phyloP scores from a whole-genome alignment of 2,888 invertebrate species.

The Aelia acuminata region DNA sequence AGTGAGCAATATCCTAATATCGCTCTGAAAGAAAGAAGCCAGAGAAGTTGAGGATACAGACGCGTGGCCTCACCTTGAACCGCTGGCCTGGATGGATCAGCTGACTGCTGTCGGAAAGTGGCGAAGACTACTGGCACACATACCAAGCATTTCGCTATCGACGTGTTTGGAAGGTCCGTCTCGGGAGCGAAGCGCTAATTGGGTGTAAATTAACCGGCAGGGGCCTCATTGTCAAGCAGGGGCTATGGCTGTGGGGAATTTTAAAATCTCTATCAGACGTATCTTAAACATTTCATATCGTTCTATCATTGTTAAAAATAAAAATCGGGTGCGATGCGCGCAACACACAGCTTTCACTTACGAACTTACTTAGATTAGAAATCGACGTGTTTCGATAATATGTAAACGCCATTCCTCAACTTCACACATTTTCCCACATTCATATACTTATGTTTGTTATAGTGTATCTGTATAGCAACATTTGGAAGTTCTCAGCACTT shows the following conservation, averaged over 20 bases:
- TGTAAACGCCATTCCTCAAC: no score
- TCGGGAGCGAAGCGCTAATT: not conserved
- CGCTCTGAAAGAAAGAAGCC: no score
- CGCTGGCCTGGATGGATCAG: not conserved
- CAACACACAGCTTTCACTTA: no score
- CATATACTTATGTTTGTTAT: no score
- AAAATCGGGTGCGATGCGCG: no score
- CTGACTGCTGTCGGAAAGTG: not conserved
- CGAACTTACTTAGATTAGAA: no score
- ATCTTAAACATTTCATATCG: not conserved
- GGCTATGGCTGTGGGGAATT: not conserved
- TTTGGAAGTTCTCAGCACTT: no score
- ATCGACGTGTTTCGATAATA: no score
- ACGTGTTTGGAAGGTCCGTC: conserved; percentile 20
- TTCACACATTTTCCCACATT: no score
- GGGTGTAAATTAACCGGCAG: not conserved
- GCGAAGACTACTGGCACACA: conserved; percentile 3
- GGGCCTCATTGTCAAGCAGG: not conserved
- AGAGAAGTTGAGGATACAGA: not conserved
- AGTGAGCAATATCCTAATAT: no score
- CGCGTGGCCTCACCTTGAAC: not conserved
- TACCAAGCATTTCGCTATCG: conserved; percentile 36
- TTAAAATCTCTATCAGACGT: not conserved
- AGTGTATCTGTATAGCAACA: no score
- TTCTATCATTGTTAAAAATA: no score